Conservation (phyloP, 23 tunicate genomes). For the Clavelina lepadiformis region DNA sequence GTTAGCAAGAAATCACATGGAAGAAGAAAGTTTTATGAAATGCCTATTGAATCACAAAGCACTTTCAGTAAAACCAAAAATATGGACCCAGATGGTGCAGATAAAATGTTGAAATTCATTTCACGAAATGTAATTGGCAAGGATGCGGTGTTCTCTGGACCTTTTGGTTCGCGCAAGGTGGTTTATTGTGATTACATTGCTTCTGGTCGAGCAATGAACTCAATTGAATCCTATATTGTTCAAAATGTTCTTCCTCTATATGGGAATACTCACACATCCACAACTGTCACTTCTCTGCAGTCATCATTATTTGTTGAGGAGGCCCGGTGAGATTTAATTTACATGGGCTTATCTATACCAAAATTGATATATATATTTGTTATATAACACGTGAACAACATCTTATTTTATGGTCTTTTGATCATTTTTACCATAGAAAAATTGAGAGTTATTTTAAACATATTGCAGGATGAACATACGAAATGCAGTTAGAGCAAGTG, state of each 20-base stretch:
- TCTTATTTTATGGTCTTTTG: background rate
- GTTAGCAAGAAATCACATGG: conserved; percentile 12
- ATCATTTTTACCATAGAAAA: background rate
- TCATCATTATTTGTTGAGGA: conserved; percentile 84
- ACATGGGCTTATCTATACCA: background rate
- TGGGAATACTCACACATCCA: conserved; percentile 96
- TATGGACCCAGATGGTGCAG: background rate
- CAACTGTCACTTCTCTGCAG: conserved; percentile 89
- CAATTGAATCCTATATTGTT: conserved; percentile 69
- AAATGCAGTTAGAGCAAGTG: conserved; percentile 84
- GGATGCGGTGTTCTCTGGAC: conserved; percentile 49
- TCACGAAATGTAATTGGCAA: conserved; percentile 74
- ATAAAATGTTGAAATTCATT: conserved; percentile 46
- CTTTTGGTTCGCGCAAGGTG: conserved; percentile 69
- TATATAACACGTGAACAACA: background rate
- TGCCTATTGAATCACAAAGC: conserved; percentile 1
- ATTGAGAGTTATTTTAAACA: background rate
- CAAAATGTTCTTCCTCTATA: conserved; percentile 77
- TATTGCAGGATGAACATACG: conserved; percentile 47
- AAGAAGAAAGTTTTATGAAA: conserved; percentile 38
- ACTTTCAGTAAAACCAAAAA: background rate
- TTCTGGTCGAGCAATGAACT: conserved; percentile 68
- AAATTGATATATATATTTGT: background rate
- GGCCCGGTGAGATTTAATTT: conserved; percentile 43
- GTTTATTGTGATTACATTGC: conserved; percentile 96